phyloP scores from a whole-genome alignment of 2,888 invertebrate species.

The Cepaea hortensis region DNA sequence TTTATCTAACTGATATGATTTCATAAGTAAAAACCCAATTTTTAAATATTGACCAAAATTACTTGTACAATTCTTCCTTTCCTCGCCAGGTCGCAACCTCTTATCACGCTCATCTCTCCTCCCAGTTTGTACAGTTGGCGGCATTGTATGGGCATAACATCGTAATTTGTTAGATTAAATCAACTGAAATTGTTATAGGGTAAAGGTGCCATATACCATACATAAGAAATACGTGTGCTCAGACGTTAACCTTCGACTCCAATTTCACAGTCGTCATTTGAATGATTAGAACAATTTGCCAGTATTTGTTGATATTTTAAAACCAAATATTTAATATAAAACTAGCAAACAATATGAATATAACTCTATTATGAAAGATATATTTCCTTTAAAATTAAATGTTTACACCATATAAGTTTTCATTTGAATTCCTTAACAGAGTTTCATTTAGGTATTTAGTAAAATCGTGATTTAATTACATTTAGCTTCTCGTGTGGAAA shows the following conservation, averaged over 20 bases:
- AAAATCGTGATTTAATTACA: no score
- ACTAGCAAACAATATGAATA: no score
- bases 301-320: not conserved
- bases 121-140: conserved; percentile 71
- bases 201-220: not conserved
- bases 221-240: not conserved
- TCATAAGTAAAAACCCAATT: no score
- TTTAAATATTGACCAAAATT: no score
- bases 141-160: conserved; percentile 58
- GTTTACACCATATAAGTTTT: no score
- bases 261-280: not conserved
- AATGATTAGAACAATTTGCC: not conserved
- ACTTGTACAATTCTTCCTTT: conserved; percentile 52
- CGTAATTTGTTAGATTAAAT: not conserved
- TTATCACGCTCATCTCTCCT: conserved; percentile 68
- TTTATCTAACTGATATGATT: no score
- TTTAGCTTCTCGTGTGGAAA: no score
- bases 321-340: not conserved
- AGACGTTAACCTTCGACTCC: not conserved
- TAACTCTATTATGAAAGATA: no score
- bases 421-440: no score
- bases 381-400: no score
- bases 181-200: not conserved
- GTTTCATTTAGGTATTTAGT: no score
- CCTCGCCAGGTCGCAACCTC: conserved; percentile 63